A percentile compares a stretch with the other conserved stretches of the same genome.
These are phyloP conservation scores for Heliconius erato DNA, from an alignment of 2,888 invertebrate species.

Conservation along the genomic window DNA sequence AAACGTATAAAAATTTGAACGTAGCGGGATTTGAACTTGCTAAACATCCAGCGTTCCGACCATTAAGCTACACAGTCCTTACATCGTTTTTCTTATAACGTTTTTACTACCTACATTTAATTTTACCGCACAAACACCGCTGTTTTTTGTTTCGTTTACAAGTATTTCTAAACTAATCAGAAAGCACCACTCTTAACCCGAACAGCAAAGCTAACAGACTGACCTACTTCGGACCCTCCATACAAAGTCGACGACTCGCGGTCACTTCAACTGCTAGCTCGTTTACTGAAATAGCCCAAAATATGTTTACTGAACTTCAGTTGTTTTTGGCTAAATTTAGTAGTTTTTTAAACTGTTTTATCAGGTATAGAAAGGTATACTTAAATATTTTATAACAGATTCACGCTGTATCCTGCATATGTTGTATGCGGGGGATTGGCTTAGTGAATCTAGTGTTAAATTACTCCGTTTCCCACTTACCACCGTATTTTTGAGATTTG, in stretches of 20 bases:
- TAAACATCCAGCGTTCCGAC: no score
- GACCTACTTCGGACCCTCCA: conserved; percentile 20
- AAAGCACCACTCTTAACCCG: not conserved
- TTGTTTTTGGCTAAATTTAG: not conserved
- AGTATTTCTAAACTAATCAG: conserved; percentile 23
- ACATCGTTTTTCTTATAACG: no score
- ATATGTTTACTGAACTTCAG: not conserved
- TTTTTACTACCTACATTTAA: not conserved
- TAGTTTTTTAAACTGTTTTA: not conserved
- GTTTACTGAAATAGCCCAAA: conserved; percentile 10
- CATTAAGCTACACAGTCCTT: no score
- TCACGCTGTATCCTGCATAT: not conserved
- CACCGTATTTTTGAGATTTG: no score
- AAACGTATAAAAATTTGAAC: no score
- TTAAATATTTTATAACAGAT: not conserved
- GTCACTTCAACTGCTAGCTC: not conserved
- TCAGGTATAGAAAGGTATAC: no score
- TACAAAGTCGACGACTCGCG: not conserved
- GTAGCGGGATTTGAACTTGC: no score
- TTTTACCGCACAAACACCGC: not conserved
- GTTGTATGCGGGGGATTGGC: no score
- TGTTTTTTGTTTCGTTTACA: not conserved
- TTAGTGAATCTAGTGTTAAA: no score
- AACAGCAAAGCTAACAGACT: conserved; percentile 27
- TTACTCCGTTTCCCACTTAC: no score